These are phyloP conservation scores for Tachina grossa DNA, from an alignment of 2,888 invertebrate species.

Conservation along the genomic window DNA sequence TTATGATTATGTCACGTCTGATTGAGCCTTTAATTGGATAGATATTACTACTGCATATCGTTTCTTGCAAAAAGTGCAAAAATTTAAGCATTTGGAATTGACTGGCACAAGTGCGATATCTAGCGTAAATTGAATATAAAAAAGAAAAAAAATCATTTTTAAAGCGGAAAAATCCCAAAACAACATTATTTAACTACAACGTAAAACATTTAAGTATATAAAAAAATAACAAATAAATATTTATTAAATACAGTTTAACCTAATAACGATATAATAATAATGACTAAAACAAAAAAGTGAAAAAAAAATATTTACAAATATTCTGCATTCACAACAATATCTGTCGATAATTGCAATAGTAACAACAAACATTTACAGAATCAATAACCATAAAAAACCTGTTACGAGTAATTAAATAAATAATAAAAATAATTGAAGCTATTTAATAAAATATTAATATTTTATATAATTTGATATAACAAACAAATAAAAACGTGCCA, in stretches of 20 bases:
- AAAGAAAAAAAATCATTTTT: neutral
- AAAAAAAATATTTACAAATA: slow-evolving; percentile 39
- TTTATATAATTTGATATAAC: slow-evolving; percentile 23
- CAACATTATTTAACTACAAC: neutral
- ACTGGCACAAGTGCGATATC: too few relatives aligned
- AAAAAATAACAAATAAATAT: slow-evolving; percentile 43
- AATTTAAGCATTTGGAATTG: too few relatives aligned
- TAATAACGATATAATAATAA: slow-evolving; percentile 5
- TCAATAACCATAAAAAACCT: slow-evolving; percentile 38
- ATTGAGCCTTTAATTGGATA: too few relatives aligned
- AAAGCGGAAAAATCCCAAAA: slow-evolving; percentile 26
- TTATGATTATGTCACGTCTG: too few relatives aligned
- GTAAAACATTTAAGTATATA: slow-evolving; percentile 23
- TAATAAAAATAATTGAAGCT: slow-evolving; percentile 16
- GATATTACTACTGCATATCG: too few relatives aligned
- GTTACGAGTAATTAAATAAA: slow-evolving; percentile 31
- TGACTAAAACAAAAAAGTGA: slow-evolving; percentile 20
- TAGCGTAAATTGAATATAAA: neutral
- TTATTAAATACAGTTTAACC: slow-evolving; percentile 61
- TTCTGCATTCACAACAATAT: slow-evolving; percentile 33
- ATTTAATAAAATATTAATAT: slow-evolving; percentile 25
- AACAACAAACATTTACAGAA: slow-evolving; percentile 33
- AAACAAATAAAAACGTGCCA: slow-evolving; percentile 49
- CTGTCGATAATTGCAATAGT: slow-evolving; percentile 44
- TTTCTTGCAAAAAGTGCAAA: too few relatives aligned